phyloP scores from a whole-genome alignment of 1,140 invertebrate genomes.

The Diprion similis region DNA sequence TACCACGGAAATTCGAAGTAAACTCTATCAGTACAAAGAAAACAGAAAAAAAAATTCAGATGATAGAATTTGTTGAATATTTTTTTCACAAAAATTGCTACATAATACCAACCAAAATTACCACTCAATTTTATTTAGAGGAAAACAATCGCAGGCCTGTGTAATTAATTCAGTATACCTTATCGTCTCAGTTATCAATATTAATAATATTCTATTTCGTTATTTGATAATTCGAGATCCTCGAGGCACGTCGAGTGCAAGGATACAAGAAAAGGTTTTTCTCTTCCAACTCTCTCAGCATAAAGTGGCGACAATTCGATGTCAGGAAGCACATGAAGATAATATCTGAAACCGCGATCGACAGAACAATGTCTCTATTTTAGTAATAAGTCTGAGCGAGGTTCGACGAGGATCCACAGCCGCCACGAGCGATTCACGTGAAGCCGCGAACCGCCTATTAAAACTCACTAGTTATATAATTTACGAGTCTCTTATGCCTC shows the following conservation, averaged over 20 bases:
- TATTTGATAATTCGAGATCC: too few relatives aligned
- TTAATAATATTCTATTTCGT: too few relatives aligned
- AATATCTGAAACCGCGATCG: neutral
- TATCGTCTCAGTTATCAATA: too few relatives aligned
- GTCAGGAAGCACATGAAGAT: neutral
- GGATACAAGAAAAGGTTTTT: too few relatives aligned
- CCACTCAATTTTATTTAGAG: neutral
- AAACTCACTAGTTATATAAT: conserved; percentile 34
- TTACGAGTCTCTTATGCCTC: conserved; percentile 3
- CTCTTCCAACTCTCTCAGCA: too few relatives aligned
- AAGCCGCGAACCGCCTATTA: conserved; percentile 30
- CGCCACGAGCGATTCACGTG: conserved; percentile 29
- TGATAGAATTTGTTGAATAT: too few relatives aligned
- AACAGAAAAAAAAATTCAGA: too few relatives aligned
- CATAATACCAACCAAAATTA: too few relatives aligned
- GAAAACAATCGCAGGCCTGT: neutral
- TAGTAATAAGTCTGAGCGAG: conserved; percentile 8
- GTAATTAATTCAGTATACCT: neutral
- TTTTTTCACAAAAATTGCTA: too few relatives aligned
- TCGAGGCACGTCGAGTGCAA: too few relatives aligned
- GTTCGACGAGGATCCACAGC: neutral
- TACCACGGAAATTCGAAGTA: too few relatives aligned
- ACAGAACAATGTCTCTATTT: conserved; percentile 35
- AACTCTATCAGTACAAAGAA: too few relatives aligned
- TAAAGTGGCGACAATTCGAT: neutral